Evolutionary conservation across 2,797 vertebrate genomes (phyloP).

Genomic region (Staurois parvus): DNA sequence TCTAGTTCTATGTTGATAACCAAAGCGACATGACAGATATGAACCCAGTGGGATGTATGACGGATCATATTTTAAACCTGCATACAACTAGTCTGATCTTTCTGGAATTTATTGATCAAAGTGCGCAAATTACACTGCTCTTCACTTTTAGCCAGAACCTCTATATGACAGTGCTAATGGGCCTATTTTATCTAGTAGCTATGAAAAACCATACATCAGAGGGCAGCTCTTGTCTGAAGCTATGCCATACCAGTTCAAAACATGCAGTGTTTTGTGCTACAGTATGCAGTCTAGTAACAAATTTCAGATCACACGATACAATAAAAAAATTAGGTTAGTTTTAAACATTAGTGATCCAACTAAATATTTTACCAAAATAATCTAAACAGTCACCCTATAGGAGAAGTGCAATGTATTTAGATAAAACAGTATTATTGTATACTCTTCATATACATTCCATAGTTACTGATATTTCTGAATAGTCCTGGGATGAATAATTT

Average conservation of each 20-base stretch:
- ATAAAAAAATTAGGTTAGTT: neutral
- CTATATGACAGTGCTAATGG: neutral
- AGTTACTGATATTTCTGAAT: slow-evolving; percentile 18
- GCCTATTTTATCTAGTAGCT: neutral
- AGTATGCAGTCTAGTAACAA: neutral
- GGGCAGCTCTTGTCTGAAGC: neutral
- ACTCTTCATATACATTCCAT: slow-evolving; percentile 30
- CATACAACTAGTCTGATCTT: neutral
- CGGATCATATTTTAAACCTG: neutral
- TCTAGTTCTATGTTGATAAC: neutral
- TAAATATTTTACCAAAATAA: neutral
- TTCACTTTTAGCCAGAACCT: neutral
- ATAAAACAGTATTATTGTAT: slow-evolving; percentile 1
- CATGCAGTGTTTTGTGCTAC: neutral
- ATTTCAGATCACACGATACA: neutral
- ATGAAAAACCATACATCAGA: neutral
- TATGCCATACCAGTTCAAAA: neutral
- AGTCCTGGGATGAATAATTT: slow-evolving; percentile 53
- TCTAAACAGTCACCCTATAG: neutral
- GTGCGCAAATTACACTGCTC: neutral
- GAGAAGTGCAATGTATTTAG: neutral
- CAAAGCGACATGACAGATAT: neutral
- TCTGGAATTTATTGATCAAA: neutral
- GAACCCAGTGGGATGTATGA: neutral
- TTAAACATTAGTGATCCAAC: neutral